Evolutionary conservation across 2,888 invertebrate genomes (phyloP).

Genomic region (Synanthedon formicaeformis): DNA sequence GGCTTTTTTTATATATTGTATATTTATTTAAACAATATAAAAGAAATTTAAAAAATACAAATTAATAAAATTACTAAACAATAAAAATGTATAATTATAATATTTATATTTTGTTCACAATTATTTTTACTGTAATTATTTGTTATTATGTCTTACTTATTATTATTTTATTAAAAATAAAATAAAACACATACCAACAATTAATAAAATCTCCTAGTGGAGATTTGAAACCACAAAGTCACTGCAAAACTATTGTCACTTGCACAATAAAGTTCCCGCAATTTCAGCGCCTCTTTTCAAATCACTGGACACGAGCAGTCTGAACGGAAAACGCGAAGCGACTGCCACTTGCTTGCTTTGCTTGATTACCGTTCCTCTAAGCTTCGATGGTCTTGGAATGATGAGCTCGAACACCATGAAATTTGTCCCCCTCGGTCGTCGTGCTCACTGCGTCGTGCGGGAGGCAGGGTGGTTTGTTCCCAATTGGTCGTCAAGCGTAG

Average conservation of each 20-base stretch:
- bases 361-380: constrained; percentile 38
- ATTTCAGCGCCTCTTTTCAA: constrained; percentile 15
- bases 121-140: too few relatives aligned
- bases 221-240: neutral
- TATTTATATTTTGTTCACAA: too few relatives aligned
- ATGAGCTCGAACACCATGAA: constrained; percentile 19
- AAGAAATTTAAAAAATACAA: too few relatives aligned
- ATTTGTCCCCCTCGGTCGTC: constrained; percentile 18
- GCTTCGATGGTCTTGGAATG: constrained; percentile 37
- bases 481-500: constrained; percentile 25
- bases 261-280: constrained; percentile 9
- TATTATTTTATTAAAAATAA: neutral
- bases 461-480: constrained; percentile 20
- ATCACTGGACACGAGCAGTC: constrained; percentile 35
- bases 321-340: constrained; percentile 36
- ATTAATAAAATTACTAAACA: too few relatives aligned
- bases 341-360: constrained; percentile 29
- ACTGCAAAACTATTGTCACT: constrained; percentile 5
- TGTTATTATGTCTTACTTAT: too few relatives aligned
- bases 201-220: neutral
- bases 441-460: constrained; percentile 12
- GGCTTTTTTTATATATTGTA: too few relatives aligned
- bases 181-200: neutral
- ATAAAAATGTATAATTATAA: too few relatives aligned
- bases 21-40: too few relatives aligned